Base-by-base conservation (phyloP, 2,113 vertebrate species). In the Rhinichthys klamathensis region DNA sequence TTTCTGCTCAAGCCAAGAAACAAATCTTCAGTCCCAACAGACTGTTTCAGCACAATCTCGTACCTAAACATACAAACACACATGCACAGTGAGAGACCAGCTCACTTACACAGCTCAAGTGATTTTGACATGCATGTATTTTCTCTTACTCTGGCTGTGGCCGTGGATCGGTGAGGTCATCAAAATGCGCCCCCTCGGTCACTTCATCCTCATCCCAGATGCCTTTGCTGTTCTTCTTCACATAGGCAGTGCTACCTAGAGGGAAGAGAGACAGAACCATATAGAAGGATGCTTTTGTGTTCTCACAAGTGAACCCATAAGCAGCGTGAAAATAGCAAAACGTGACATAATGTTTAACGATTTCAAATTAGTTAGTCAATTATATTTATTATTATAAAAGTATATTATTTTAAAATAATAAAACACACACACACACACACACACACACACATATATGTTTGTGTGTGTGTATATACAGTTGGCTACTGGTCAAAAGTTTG, bases 191-290 rank as follows among this genome's bases (percentile, higher is more conserved):
- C 30, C 95, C 96, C 85, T 97, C 96, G 18, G 94, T 82, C 80
- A 98, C 93, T 35, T 98, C 97, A 8, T 95, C 96, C 76, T 93
- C 85, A 44, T 90, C 92, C 97, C 98, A 99, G 87, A 99, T 99
- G n/a, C 93, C 89, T 89, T 97, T 95, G 15, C 13, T 91, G 79
- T 89, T 91, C 90, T 92, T 93, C 87, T 92, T 91, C 1, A n/a
- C 27, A 32, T 87, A 87, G 18, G 73, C 58, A 73, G n/a, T 74
- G 1, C 79, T 70, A 44, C 67, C 93, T 94, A 18, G 58, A 72
- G 10, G 61, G 6, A 6, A 41, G 21, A 84, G 1, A 80, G 6
- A 87, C 13, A 83, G n/a, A 41, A 7, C 58, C 2, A 9, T 16
- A 15, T 44, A 51, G 38, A 83, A 63, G 41, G 21, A 25, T 30